Evolutionary conservation across 1,140 invertebrate species (phyloP).

Genomic region (Coenobita brevimanus): DNA sequence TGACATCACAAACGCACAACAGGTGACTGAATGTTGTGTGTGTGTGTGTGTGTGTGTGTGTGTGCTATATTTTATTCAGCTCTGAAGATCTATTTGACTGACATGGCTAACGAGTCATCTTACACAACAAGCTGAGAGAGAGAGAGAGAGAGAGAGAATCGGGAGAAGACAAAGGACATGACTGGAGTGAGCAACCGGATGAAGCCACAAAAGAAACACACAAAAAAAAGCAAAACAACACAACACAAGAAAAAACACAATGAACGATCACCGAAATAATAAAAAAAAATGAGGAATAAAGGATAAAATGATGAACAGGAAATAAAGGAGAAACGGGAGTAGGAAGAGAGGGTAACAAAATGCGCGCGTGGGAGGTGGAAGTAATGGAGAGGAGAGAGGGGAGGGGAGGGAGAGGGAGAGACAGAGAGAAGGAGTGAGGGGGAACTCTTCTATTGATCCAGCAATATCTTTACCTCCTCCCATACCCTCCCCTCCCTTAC

Average conservation of each 20-base stretch:
- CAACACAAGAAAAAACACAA: no score
- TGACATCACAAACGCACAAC: no score
- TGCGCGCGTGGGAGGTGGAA: not conserved
- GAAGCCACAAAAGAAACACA: no score
- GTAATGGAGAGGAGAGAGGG: not conserved
- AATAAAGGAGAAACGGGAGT: not conserved
- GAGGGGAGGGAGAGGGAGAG: not conserved
- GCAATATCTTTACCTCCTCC: no score
- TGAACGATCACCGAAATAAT: no score
- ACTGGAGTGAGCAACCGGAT: no score
- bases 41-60: not conserved
- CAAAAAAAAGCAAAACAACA: no score
- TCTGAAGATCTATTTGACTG: not conserved
- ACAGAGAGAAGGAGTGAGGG: not conserved
- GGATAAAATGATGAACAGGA: not conserved
- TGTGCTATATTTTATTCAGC: not conserved
- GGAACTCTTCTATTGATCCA: not conserved
- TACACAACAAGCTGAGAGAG: not conserved
- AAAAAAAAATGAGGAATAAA: not conserved
- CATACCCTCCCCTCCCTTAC: not conserved
- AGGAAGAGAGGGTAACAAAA: not conserved
- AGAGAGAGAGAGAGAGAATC: not conserved
- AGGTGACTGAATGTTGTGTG: no score
- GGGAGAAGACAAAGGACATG: no score
- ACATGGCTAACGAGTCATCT: no score